Evolutionary conservation across 2,113 vertebrate species (phyloP), one percentile per base, ranked within the genome.

Genomic region (Nansenia antarctica): DNA sequence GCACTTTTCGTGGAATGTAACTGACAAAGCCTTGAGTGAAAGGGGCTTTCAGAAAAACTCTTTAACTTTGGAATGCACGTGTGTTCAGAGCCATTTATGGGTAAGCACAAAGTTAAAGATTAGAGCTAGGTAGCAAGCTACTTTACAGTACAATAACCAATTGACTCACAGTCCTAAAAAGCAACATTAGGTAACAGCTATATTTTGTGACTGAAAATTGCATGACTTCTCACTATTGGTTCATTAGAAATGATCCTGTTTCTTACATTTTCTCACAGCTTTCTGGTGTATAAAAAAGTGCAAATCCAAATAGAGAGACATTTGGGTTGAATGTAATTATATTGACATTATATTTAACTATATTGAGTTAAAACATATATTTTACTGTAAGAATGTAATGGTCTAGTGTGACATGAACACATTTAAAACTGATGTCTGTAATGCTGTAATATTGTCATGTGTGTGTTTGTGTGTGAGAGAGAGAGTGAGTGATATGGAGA

Each of bases 11-110:
- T 2, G 14, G 2, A 73, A 53, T 45, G 24, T 9, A 26, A 18
- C 37, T 65, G 52, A 58, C 5, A 79, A 73, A 78, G 60, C 34
- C 64, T 53, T 73, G 32, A 34, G 71, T 14, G 29, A 27, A 42
- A 59, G 29, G 32, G 42, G 52, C 3, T 73, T 68, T 67, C 26
- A 45, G 4, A 37, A 58, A 53, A 65, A 66, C 2, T 60, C 65
- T 74, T 62, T 52, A 79, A 69, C 55, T 67, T 58, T 47, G 52
- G 27, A 64, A 42, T 53, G 70, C 14, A 68, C 18, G 52, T 14
- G 37, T 42, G 24, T 61, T 79, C 18, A 53, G 34, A 72, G 45
- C 52, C n/a, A 65, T 69, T 35, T 45, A 63, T 6, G 0, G 42
- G 42, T 35, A 11, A 63, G 29, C 47, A 57, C 65, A 64, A 42